Base-by-base conservation (phyloP, 1,140 invertebrate genomes). In the Hyles euphorbiae region DNA sequence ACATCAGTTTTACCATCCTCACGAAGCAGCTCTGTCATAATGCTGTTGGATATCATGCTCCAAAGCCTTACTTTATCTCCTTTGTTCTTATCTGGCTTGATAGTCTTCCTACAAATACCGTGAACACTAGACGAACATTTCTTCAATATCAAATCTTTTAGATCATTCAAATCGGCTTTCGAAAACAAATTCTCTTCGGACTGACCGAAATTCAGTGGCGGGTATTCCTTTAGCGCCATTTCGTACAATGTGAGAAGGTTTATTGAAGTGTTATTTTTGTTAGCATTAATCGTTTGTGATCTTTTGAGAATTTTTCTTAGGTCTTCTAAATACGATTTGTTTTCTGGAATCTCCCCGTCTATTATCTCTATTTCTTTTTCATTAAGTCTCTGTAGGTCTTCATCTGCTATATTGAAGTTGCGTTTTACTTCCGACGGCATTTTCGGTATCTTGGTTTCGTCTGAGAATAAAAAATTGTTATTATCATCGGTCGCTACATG, bases 281-380 rank as follows among this genome's bases (percentile, higher is more conserved):
- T 79, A 5, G 58, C 55, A 45, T 58, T 54, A 10, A 74, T 63
- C 3, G 61, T 71, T 55, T 75, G 67, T 53, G 78, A 76, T 11
- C 72, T 70, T 66, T 72, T 80, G n/a, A 85, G 53, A 10, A 87
- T 66, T 34, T 59, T 64, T 53, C 68, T 76, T 0, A 87, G 58
- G 46, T 84, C 84, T 1, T 85, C 75, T 5, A 87, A 60, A 49
- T 83, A 83, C 2, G 77, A 58, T 60, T 71, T 72, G 57, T 87
- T 85, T 53, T 78, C 78, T 0, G 68, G 45, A 59, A 85, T 72
- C 46, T 81, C 74, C 3, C 60, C 65, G 55, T 85, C 84, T 6
- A 87, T 84, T 34, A 87, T 83, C 73, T 87, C 84, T 8, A 87
- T 72, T 58, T 85, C 83, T 51, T 80, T 83, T 7, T 81, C 73